Conservation (phyloP, 2,797 vertebrate genomes). For the Poliocrania exsul region DNA sequence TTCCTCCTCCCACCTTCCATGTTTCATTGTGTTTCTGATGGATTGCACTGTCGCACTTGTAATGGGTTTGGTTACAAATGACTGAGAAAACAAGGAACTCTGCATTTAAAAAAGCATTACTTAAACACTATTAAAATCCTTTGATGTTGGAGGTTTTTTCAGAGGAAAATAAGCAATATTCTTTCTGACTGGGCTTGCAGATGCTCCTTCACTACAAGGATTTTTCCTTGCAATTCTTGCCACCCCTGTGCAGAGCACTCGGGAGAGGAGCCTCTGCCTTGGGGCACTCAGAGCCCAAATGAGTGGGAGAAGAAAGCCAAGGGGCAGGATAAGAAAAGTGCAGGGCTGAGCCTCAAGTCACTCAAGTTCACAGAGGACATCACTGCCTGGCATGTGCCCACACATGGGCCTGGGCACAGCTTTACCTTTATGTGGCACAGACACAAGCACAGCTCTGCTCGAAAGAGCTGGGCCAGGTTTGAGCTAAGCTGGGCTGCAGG, state of each 20-base stretch:
- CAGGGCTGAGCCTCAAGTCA: background rate
- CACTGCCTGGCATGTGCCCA: accelerated
- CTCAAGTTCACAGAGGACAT: background rate
- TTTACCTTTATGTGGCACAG: background rate
- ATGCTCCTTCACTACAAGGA: background rate
- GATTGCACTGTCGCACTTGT: slow-evolving; percentile 25
- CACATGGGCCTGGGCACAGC: accelerated
- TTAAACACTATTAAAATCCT: slow-evolving; percentile 56
- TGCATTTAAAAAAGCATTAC: slow-evolving; percentile 54
- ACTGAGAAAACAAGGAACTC: slow-evolving; percentile 64
- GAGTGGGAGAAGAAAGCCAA: background rate
- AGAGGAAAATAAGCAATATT: slow-evolving; percentile 6
- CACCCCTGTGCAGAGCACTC: background rate
- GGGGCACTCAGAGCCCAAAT: background rate
- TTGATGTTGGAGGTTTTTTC: background rate
- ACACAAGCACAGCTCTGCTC: background rate
- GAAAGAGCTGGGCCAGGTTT: background rate
- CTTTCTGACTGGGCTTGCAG: background rate
- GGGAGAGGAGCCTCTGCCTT: background rate
- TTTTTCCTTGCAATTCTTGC: background rate
- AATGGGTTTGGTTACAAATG: slow-evolving; percentile 67
- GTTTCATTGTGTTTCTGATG: slow-evolving; percentile 58
- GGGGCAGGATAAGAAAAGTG: background rate
- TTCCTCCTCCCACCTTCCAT: slow-evolving; percentile 46
- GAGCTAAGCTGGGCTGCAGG: background rate